These are phyloP conservation scores for Cenopis cana DNA, from an alignment of 2,888 invertebrate species.

Conservation along the genomic window DNA sequence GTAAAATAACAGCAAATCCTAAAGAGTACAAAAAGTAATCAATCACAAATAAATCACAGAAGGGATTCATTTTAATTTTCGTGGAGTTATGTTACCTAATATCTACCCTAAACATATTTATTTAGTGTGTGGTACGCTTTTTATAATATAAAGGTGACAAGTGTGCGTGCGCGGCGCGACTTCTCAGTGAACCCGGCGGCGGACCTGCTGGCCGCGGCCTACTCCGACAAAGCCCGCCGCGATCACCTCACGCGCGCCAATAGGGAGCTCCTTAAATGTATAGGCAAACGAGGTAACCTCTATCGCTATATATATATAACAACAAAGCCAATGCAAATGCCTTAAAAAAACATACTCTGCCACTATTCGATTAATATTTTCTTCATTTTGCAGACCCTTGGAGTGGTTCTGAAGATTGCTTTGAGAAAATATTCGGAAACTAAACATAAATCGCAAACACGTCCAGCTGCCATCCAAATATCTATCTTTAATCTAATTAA, in stretches of 20 bases:
- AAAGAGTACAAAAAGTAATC: too few species aligned
- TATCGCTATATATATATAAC: neutral
- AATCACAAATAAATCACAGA: too few species aligned
- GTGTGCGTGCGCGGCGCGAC: conserved; percentile 63
- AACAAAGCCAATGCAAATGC: neutral
- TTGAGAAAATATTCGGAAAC: conserved; percentile 30
- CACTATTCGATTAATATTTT: conserved; percentile 27
- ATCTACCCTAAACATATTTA: too few species aligned
- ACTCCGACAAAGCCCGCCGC: conserved; percentile 58
- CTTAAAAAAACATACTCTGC: neutral
- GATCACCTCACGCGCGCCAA: conserved; percentile 67
- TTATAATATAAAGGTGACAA: conserved; percentile 61
- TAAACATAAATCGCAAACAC: conserved; percentile 27
- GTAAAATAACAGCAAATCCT: too few species aligned
- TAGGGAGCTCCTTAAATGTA: conserved; percentile 66
- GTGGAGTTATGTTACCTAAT: too few species aligned
- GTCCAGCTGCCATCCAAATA: conserved; percentile 36
- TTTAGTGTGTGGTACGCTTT: conserved; percentile 30
- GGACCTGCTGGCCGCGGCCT: conserved; percentile 67
- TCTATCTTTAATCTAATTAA: conserved; percentile 21
- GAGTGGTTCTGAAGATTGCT: conserved; percentile 50
- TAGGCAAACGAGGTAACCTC: conserved; percentile 75
- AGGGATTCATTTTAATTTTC: too few species aligned
- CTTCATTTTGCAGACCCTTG: conserved; percentile 54
- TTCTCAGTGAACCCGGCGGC: conserved; percentile 74